Evolutionary conservation across 2,888 invertebrate species (phyloP).

Genomic region (Ophraella communa): DNA sequence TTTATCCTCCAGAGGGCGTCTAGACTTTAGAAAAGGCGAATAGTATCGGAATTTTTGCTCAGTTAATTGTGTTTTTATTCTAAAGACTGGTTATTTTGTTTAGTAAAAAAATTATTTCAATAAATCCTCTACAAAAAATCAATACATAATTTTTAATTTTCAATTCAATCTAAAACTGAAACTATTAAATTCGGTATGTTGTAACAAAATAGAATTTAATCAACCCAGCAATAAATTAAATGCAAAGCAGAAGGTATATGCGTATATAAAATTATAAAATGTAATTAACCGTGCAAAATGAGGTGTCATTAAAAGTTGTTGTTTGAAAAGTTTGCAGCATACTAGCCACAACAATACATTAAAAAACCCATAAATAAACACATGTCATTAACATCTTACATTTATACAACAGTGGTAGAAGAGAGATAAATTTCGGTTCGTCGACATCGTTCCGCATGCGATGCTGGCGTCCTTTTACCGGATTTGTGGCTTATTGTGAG

Average conservation of each 20-base stretch:
- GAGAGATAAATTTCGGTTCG: conserved; percentile 11
- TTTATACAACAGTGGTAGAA: conserved; percentile 15
- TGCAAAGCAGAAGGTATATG: background rate
- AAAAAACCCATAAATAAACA: conserved; percentile 23
- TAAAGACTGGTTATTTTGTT: too few relatives aligned
- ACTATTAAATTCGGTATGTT: too few relatives aligned
- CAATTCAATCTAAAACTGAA: too few relatives aligned
- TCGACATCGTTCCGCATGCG: background rate
- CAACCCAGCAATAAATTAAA: too few relatives aligned
- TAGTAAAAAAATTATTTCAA: too few relatives aligned
- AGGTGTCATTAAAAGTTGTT: background rate
- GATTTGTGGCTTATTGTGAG: conserved; percentile 23
- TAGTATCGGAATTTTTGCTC: too few relatives aligned
- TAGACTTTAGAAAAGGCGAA: too few relatives aligned
- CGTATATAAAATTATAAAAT: background rate
- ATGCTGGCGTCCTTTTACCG: conserved; percentile 12
- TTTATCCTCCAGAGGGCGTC: too few relatives aligned
- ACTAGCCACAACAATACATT: conserved; percentile 5
- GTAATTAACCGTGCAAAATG: background rate
- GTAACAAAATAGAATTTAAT: too few relatives aligned
- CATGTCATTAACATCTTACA: conserved; percentile 15
- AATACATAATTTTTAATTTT: too few relatives aligned
- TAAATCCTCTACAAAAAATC: too few relatives aligned
- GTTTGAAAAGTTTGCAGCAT: background rate
- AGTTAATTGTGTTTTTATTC: too few relatives aligned